Conservation (phyloP, 2,888 invertebrate genomes). For the Drosophila lutescens region DNA sequence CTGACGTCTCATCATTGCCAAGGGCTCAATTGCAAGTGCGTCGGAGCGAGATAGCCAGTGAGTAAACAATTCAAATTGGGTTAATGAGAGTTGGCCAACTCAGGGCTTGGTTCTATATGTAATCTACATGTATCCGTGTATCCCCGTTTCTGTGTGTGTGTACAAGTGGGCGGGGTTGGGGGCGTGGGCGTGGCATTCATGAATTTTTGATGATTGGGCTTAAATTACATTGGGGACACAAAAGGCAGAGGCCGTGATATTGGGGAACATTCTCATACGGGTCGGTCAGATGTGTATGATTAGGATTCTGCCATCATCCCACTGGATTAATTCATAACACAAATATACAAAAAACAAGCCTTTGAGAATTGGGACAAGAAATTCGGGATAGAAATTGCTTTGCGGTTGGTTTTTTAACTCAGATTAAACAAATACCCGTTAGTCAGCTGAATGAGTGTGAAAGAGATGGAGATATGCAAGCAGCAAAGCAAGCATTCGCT, state of each 20-base stretch:
- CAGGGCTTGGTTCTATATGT: slow-evolving; percentile 27
- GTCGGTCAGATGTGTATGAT: not conserved
- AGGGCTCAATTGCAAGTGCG: slow-evolving; percentile 36
- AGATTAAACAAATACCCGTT: no score
- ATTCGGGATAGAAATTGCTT: no score
- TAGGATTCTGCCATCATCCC: not conserved
- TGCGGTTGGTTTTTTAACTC: no score
- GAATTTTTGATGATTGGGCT: slow-evolving; percentile 35
- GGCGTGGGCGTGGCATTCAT: slow-evolving; percentile 30
- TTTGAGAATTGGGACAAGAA: not conserved
- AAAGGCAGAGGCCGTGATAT: not conserved
- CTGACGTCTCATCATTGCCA: slow-evolving; percentile 35
- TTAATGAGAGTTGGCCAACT: slow-evolving; percentile 42
- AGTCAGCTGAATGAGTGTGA: no score
- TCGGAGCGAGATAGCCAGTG: slow-evolving; percentile 7
- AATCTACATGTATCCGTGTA: not conserved
- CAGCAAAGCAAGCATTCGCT: no score
- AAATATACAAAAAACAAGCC: not conserved
- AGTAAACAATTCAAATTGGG: slow-evolving; percentile 46
- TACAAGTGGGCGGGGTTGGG: not conserved
- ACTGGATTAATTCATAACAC: slow-evolving; percentile 5
- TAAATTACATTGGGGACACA: slow-evolving; percentile 40
- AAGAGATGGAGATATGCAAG: no score
- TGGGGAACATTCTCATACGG: not conserved
- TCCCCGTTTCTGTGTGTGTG: not conserved